Conservation (phyloP, 2,888 invertebrate species). For the Temnothorax unifasciatus region DNA sequence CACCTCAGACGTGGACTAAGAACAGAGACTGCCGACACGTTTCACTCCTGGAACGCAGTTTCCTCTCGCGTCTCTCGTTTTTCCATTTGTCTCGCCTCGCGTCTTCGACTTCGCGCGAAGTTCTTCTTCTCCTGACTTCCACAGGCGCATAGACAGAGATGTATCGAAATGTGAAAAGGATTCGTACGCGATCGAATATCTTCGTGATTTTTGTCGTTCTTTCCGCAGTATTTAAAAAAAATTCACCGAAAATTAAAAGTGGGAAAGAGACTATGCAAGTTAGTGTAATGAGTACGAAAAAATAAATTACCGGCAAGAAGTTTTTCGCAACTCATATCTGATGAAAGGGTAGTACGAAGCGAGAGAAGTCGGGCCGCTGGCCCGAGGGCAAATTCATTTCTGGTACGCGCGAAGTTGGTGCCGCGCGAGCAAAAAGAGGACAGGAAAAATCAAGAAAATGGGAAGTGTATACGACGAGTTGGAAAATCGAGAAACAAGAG, state of each 20-base stretch:
- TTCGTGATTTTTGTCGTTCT: slow-evolving; percentile 18
- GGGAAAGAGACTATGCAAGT: background rate
- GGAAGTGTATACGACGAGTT: slow-evolving; percentile 65
- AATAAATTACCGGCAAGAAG: slow-evolving; percentile 47
- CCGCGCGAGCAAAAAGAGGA: background rate
- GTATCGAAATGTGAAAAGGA: slow-evolving; percentile 5
- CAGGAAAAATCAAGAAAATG: slow-evolving; percentile 65
- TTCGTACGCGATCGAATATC: slow-evolving; percentile 32
- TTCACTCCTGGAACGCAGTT: slow-evolving; percentile 26
- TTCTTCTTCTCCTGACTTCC: background rate
- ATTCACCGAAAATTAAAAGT: background rate
- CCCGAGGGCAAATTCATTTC: slow-evolving; percentile 63
- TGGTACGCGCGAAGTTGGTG: slow-evolving; percentile 47
- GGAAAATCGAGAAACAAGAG: slow-evolving; percentile 45
- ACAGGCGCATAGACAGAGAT: background rate
- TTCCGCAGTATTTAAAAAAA: background rate
- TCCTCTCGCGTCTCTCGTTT: slow-evolving; percentile 12
- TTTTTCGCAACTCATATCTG: slow-evolving; percentile 63
- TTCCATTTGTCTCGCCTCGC: slow-evolving; percentile 7
- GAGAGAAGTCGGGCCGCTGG: slow-evolving; percentile 29
- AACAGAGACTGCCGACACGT: slow-evolving; percentile 22
- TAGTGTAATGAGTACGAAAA: slow-evolving; percentile 52
- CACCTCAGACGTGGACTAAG: slow-evolving; percentile 46
- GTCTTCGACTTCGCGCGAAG: background rate
- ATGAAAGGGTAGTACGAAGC: slow-evolving; percentile 27